Evolutionary conservation across 2,888 invertebrate genomes (phyloP).

Genomic region (Luperina nickerlii): DNA sequence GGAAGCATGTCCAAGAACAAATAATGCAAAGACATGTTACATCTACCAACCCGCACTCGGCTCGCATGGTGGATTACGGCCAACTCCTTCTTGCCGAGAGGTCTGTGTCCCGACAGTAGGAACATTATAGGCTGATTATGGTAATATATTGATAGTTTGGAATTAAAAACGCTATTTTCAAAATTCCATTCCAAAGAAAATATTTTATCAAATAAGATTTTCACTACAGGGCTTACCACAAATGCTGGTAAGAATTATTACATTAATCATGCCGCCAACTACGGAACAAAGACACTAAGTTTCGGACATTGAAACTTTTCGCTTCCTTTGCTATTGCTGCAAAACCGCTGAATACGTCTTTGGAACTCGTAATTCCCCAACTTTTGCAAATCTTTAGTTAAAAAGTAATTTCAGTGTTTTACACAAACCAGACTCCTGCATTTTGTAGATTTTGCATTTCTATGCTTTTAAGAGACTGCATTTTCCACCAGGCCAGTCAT

Average conservation of each 20-base stretch:
- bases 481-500: background rate
- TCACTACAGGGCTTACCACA: conserved; percentile 25
- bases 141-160: background rate
- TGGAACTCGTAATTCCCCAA: conserved; percentile 59
- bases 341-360: conserved; percentile 61
- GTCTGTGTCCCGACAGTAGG: background rate
- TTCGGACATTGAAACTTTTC: conserved; percentile 62
- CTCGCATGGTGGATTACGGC: background rate
- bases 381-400: conserved; percentile 53
- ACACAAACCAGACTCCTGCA: conserved; percentile 1
- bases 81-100: background rate
- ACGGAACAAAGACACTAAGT: conserved; percentile 61
- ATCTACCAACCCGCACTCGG: background rate
- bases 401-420: conserved; percentile 31
- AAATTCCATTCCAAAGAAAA: background rate
- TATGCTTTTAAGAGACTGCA: background rate
- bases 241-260: conserved; percentile 55
- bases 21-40: background rate
- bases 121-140: background rate
- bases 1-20: background rate
- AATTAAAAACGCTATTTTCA: background rate
- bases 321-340: conserved; percentile 51
- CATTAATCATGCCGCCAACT: conserved; percentile 53
- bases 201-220: conserved; percentile 16
- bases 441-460: background rate